Conservation (phyloP, 2,888 invertebrate genomes). For the Agrotis exclamationis region DNA sequence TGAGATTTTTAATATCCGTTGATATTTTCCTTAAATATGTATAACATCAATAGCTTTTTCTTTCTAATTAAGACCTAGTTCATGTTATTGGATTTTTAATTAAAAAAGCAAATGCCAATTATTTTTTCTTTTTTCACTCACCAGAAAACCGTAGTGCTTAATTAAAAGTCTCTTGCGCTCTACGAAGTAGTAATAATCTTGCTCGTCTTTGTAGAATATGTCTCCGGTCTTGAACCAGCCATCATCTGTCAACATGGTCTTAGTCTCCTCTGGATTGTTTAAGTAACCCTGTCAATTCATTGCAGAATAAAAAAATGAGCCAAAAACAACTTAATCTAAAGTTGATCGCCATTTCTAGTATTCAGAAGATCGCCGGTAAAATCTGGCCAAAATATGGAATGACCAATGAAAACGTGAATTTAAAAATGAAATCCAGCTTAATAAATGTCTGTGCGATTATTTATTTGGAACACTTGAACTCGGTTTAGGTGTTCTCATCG, state of each 20-base stretch:
- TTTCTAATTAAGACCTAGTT: neutral
- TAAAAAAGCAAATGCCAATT: constrained; percentile 20
- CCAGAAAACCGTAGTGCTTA: constrained; percentile 73
- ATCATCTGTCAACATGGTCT: constrained; percentile 70
- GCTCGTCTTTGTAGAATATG: constrained; percentile 73
- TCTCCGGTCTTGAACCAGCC: constrained; percentile 79
- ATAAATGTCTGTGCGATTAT: neutral
- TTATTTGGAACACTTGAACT: neutral
- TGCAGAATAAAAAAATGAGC: neutral
- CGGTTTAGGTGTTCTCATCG: neutral
- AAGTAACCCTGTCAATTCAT: constrained; percentile 72
- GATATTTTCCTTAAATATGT: neutral
- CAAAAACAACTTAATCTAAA: neutral
- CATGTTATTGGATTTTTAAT: constrained; percentile 17
- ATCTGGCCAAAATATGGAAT: too few species aligned
- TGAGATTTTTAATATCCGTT: constrained; percentile 12
- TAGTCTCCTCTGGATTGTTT: constrained; percentile 74
- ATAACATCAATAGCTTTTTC: constrained; percentile 10
- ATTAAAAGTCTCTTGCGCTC: constrained; percentile 76
- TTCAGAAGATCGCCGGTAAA: too few species aligned
- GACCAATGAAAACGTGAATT: neutral
- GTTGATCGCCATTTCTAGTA: neutral
- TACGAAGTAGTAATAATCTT: constrained; percentile 73
- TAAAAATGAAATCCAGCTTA: neutral
- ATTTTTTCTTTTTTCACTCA: constrained; percentile 54